Conservation (phyloP, 2,113 vertebrate genomes). For the Capra hircus region DNA sequence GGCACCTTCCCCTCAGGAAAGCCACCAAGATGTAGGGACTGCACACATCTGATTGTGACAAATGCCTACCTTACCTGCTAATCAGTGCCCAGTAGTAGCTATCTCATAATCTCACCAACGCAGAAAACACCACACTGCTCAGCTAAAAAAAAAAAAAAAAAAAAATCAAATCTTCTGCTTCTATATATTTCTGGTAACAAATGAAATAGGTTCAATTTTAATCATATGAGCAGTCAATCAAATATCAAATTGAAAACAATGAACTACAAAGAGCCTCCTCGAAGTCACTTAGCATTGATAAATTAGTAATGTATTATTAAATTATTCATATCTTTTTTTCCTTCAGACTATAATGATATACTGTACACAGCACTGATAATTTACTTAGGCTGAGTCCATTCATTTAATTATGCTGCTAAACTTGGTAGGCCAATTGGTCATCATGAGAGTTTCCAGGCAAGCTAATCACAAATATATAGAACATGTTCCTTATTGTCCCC, state of each 20-base stretch:
- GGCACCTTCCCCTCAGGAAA: conserved; percentile 55
- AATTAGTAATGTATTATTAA: conserved; percentile 88
- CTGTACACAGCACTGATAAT: conserved; percentile 87
- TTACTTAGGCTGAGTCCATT: conserved; percentile 90
- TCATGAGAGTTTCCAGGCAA: conserved; percentile 88
- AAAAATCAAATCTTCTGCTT: conserved; percentile 43
- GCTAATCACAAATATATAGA: conserved; percentile 92
- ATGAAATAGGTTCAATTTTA: conserved; percentile 79
- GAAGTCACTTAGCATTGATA: conserved; percentile 86
- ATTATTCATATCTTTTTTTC: conserved; percentile 86
- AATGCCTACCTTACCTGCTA: conserved; percentile 70
- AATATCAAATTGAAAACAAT: conserved; percentile 86
- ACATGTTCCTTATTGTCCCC: conserved; percentile 89
- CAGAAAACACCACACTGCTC: conserved; percentile 49
- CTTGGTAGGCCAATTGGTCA: conserved; percentile 89
- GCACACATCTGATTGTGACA: conserved; percentile 55
- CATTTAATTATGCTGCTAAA: conserved; percentile 91
- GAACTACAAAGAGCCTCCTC: conserved; percentile 82
- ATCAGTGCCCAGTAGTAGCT: conserved; percentile 59
- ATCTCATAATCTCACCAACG: conserved; percentile 61
- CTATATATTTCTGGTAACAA: conserved; percentile 75
- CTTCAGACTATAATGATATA: conserved; percentile 85
- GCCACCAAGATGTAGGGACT: conserved; percentile 41
- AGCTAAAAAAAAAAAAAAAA: conserved; percentile 52
- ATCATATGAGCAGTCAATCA: conserved; percentile 81